Base-by-base conservation (phyloP, 2,888 invertebrate species). In the Protonemura montana region DNA sequence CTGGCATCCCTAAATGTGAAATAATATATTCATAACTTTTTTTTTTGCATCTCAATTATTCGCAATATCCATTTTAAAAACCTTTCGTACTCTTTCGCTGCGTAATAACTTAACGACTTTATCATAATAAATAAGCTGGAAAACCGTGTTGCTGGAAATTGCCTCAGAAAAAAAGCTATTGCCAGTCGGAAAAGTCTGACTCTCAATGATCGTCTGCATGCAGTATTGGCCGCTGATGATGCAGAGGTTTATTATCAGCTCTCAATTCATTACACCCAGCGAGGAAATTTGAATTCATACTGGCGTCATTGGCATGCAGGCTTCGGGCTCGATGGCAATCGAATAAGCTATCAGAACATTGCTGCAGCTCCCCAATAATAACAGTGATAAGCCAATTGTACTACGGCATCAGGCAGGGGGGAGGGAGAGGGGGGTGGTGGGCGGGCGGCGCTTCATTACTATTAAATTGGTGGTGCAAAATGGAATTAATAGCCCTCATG, bases 381-480 rank as follows among this genome's bases (percentile, higher is more conserved):
- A 81, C 81, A 81, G 81, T 81, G 78, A 27, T 27, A n/a, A 81
- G 81, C 30, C 81, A 81, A 81, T 81, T 81, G 81, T 42, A 7
- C 42, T 16, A 2, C 28, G 42, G 27, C 13, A 76, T 84, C 59
- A 86, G 86, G 86, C 85, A 87, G 86, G 16, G 59, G 13, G 59
- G 6, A 13, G 35, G 59, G 16, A 59, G 16, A 3, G 13, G 59
- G 59, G 5, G 41, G 41, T 5, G 41, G 59, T 21, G 59, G 59
- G 59, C 59, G 13, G 59, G 59, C 13, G 59, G 59, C 87, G 88
- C 88, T 88, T 88, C 88, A 87, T 88, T 87, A 88, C 88, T 88
- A 88, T 88, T 87, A 88, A 87, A 88, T 88, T 88, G 88, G 88
- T 87, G 88, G 88, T 87, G 87, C 87, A 86, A 88, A 88, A 88